Conservation (phyloP, 2,113 vertebrate species). For the Alaudala cheleensis region DNA sequence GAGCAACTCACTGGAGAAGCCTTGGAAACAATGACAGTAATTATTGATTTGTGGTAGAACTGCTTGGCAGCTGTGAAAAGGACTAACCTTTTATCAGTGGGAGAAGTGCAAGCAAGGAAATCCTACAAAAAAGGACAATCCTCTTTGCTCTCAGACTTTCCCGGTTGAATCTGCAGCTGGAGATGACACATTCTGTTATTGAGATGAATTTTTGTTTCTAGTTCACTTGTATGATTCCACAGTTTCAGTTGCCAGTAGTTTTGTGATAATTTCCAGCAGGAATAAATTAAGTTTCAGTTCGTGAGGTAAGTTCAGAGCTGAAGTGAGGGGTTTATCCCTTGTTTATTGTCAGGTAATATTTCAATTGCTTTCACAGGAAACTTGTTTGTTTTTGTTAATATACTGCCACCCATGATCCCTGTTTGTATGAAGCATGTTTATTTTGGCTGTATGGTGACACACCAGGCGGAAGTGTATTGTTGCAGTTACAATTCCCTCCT, state of each 20-base stretch:
- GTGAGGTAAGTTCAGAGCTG: neutral
- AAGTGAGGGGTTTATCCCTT: rapidly evolving
- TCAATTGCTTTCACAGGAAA: neutral
- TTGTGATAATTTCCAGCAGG: neutral
- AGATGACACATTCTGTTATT: neutral
- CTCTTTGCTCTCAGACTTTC: neutral
- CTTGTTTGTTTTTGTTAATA: neutral
- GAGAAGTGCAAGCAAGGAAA: neutral
- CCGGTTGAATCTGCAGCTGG: neutral
- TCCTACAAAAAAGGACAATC: neutral
- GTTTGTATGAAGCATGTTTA: rapidly evolving
- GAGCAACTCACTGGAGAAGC: neutral
- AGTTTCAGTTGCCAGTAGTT: neutral
- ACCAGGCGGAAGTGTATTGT: neutral
- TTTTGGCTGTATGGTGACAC: neutral
- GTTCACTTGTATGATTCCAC: neutral
- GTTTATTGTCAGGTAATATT: neutral
- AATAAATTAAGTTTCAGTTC: neutral
- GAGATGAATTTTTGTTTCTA: neutral
- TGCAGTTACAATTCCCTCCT: neutral
- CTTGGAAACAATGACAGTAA: neutral
- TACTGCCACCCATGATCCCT: neutral
- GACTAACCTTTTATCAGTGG: neutral
- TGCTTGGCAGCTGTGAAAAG: neutral
- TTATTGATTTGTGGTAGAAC: neutral